Conservation (phyloP, 2,888 invertebrate species). For the Vannuccia rotundouncinata region DNA sequence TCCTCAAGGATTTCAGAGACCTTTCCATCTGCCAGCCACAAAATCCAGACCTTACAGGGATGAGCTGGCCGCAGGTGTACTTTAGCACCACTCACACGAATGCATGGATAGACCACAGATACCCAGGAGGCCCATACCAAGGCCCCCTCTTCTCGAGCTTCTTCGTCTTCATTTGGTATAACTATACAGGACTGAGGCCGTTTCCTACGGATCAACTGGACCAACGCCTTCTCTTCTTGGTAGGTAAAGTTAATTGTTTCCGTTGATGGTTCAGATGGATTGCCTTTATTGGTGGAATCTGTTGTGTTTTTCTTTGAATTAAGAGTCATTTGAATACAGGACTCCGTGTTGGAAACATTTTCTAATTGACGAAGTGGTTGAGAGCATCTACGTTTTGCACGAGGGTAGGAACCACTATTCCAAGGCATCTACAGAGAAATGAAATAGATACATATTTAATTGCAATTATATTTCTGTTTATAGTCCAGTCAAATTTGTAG, state of each 20-base stretch:
- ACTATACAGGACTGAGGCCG: not conserved
- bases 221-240: not conserved
- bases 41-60: not conserved
- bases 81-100: not conserved
- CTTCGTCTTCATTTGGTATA: not conserved
- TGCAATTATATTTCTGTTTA: too few relatives aligned
- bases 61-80: slow-evolving; percentile 6
- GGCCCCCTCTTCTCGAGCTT: not conserved
- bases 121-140: slow-evolving; percentile 21
- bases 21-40: slow-evolving; percentile 27
- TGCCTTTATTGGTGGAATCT: not conserved
- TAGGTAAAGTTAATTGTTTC: not conserved
- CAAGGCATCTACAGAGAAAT: too few relatives aligned
- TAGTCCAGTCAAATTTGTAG: too few relatives aligned
- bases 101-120: not conserved
- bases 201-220: not conserved
- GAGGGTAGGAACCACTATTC: too few relatives aligned
- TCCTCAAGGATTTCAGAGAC: not conserved
- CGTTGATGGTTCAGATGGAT: not conserved
- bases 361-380: not conserved
- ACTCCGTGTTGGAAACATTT: not conserved
- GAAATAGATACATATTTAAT: too few relatives aligned
- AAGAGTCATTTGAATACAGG: not conserved
- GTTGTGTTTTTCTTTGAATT: not conserved
- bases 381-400: not conserved